Percentiles rank a stretch among this genome's conserved stretches.
These are phyloP conservation scores for Xanthostigma xanthostigma DNA, from an alignment of 2,888 invertebrate species.

Conservation along the genomic window DNA sequence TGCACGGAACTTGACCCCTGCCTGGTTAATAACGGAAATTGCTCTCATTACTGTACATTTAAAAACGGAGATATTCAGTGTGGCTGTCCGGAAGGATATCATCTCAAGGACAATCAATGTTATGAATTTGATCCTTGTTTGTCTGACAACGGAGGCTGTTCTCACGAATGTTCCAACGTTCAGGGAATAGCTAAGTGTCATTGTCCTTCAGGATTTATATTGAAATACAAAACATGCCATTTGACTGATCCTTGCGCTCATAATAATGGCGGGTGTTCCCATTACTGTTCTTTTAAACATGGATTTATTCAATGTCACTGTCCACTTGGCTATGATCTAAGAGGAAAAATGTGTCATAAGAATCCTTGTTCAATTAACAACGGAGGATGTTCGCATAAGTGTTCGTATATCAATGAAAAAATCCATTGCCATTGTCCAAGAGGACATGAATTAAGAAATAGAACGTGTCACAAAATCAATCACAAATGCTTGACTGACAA, in stretches of 20 bases:
- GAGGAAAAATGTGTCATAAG: slow-evolving; percentile 16
- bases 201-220: slow-evolving; percentile 29
- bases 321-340: slow-evolving; percentile 26
- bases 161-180: slow-evolving; percentile 30
- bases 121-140: slow-evolving; percentile 9
- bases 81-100: slow-evolving; percentile 29
- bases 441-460: slow-evolving; percentile 31
- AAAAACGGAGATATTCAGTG: slow-evolving; percentile 33
- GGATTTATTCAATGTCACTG: slow-evolving; percentile 29
- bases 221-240: slow-evolving; percentile 17
- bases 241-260: slow-evolving; percentile 7
- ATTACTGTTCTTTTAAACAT: slow-evolving; percentile 24
- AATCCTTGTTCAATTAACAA: slow-evolving; percentile 29
- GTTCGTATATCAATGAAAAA: slow-evolving; percentile 28
- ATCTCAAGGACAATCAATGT: slow-evolving; percentile 18
- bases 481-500: slow-evolving; percentile 18
- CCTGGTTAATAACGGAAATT: slow-evolving; percentile 14
- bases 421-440: slow-evolving; percentile 33
- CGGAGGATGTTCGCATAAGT: slow-evolving; percentile 41
- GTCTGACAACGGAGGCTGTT: slow-evolving; percentile 39
- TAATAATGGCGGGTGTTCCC: slow-evolving; percentile 25
- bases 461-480: slow-evolving; percentile 17
- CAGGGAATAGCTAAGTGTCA: slow-evolving; percentile 32
- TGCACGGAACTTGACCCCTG: slow-evolving; percentile 16
- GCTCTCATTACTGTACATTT: slow-evolving; percentile 35